Percentiles rank a stretch among this genome's conserved stretches.
Evolutionary conservation across 2,113 vertebrate genomes (phyloP).

Genomic region (Pagrus major): DNA sequence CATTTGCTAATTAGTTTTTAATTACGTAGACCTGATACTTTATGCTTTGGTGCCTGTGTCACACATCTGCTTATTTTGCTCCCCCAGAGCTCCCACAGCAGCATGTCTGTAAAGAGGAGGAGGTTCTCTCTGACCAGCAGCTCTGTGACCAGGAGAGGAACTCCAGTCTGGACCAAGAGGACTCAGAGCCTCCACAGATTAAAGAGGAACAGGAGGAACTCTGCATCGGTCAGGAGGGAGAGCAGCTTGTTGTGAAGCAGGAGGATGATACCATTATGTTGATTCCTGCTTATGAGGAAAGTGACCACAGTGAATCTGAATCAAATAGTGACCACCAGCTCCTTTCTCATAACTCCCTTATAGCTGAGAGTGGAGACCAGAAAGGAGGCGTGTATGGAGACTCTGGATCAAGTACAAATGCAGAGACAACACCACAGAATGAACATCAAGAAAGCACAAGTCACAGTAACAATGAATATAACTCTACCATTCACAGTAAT

Average conservation of each 20-base stretch:
- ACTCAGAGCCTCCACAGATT: conserved; percentile 6
- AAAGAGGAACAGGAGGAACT: conserved; percentile 67
- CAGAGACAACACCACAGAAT: neutral
- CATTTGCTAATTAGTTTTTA: too few species aligned
- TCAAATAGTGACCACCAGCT: neutral
- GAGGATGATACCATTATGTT: neutral
- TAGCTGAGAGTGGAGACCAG: neutral
- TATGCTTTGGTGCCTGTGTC: too few species aligned
- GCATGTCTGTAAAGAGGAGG: neutral
- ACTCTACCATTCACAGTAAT: neutral
- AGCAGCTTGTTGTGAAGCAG: conserved; percentile 1
- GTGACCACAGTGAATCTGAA: neutral
- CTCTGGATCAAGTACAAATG: neutral
- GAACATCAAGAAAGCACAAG: neutral
- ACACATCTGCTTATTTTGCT: too few species aligned
- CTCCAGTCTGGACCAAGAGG: neutral
- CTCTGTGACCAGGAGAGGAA: neutral
- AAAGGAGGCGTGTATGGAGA: neutral
- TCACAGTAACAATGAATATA: neutral
- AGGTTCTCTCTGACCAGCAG: neutral
- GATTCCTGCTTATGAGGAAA: neutral
- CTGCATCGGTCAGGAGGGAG: conserved; percentile 17
- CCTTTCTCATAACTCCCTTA: neutral
- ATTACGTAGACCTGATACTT: too few species aligned
- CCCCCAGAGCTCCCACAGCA: neutral